Evolutionary conservation across 1,140 invertebrate genomes (phyloP).

Genomic region (Nephila pilipes): DNA sequence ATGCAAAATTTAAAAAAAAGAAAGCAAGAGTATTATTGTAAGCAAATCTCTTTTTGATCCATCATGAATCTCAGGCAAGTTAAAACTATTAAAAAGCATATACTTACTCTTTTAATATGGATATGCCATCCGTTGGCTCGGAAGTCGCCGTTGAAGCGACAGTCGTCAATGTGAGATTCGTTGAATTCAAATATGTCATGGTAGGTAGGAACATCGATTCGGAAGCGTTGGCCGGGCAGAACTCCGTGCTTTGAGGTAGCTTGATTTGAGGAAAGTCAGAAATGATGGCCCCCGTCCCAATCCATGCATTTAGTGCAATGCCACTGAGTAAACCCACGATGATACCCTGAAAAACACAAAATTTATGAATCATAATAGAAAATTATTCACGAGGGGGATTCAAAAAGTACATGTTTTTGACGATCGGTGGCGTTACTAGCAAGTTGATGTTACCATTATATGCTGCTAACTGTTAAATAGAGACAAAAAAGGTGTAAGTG

Average conservation of each 20-base stretch:
- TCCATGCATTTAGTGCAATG: slow-evolving; percentile 70
- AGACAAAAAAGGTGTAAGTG: no score
- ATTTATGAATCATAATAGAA: no score
- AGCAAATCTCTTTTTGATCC: no score
- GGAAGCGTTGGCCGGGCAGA: background rate
- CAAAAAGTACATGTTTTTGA: no score
- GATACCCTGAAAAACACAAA: slow-evolving; percentile 42
- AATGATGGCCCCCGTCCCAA: slow-evolving; percentile 60
- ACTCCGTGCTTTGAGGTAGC: slow-evolving; percentile 55
- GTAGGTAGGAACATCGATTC: background rate
- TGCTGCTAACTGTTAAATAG: no score
- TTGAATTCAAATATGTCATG: background rate
- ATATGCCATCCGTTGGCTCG: slow-evolving; percentile 3
- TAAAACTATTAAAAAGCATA: no score
- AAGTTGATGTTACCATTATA: no score
- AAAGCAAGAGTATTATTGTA: no score
- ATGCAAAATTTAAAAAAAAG: no score
- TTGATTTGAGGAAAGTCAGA: slow-evolving; percentile 47
- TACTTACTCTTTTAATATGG: slow-evolving; percentile 56
- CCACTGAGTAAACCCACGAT: slow-evolving; percentile 63
- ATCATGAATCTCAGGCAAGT: no score
- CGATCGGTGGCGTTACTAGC: no score
- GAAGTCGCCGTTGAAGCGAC: background rate
- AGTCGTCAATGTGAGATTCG: background rate
- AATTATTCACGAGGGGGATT: no score